These are phyloP conservation scores for Hypomesus transpacificus DNA, from an alignment of 2,113 vertebrate genomes.

Conservation along the genomic window DNA sequence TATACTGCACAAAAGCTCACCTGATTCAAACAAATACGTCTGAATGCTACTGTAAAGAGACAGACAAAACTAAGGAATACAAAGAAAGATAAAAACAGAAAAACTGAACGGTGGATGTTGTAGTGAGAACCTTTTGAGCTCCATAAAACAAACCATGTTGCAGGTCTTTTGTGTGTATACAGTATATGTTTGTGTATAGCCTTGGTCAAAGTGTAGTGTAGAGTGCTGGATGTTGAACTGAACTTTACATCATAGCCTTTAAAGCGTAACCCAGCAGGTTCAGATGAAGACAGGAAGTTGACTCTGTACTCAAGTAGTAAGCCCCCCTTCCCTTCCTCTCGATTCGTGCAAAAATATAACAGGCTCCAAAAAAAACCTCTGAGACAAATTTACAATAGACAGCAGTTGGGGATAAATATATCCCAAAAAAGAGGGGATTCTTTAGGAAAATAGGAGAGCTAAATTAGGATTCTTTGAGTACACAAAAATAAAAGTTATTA, in stretches of 20 bases:
- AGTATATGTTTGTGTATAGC: neutral
- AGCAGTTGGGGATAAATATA: slow-evolving; percentile 76
- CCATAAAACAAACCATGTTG: neutral
- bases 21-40: slow-evolving; percentile 55
- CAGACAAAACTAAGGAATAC: slow-evolving; percentile 18
- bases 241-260: slow-evolving; percentile 31
- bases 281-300: slow-evolving; percentile 60
- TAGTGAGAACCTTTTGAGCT: slow-evolving; percentile 40
- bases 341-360: slow-evolving; percentile 82
- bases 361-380: slow-evolving; percentile 74
- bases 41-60: slow-evolving; percentile 46
- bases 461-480: slow-evolving; percentile 84
- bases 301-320: slow-evolving; percentile 60
- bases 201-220: slow-evolving; percentile 4
- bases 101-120: slow-evolving; percentile 29
- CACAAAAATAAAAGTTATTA: slow-evolving; percentile 88
- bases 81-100: slow-evolving; percentile 27
- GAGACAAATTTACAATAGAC: slow-evolving; percentile 74
- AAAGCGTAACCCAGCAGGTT: slow-evolving; percentile 54
- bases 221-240: slow-evolving; percentile 49
- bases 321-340: slow-evolving; percentile 51
- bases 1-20: slow-evolving; percentile 37
- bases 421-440: slow-evolving; percentile 73
- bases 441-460: slow-evolving; percentile 85
- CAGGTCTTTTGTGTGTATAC: neutral